Evolutionary conservation across 2,797 vertebrate species (phyloP).

Genomic region (Ceryle rudis): DNA sequence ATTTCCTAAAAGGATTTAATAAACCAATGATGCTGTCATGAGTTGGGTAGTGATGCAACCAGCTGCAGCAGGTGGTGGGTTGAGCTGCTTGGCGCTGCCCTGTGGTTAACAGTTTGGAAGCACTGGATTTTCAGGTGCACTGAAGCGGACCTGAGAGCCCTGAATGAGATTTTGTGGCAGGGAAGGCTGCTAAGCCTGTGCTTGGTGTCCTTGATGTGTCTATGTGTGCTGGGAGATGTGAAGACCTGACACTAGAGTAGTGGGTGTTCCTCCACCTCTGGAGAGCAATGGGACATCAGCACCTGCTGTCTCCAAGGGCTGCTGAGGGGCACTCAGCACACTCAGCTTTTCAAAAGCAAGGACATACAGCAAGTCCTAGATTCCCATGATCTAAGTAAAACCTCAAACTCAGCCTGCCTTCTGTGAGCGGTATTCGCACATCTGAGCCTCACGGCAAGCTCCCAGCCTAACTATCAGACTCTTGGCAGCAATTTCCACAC

Average conservation of each 20-base stretch:
- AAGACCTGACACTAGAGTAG: rapidly evolving
- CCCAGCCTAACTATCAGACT: constrained; percentile 48
- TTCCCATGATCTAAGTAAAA: constrained; percentile 28
- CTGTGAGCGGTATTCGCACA: background rate
- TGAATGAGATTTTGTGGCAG: background rate
- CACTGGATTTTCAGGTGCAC: rapidly evolving
- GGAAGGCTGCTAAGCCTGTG: background rate
- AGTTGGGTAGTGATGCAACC: background rate
- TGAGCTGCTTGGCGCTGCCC: rapidly evolving
- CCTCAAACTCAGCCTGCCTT: background rate
- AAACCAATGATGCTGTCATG: rapidly evolving
- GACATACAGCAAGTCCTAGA: background rate
- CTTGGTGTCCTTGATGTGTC: background rate
- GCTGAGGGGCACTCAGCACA: background rate
- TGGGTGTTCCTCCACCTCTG: background rate
- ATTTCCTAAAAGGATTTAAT: background rate
- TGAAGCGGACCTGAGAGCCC: background rate
- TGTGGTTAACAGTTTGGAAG: background rate
- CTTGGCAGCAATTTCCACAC: constrained; percentile 61
- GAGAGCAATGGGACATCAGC: background rate
- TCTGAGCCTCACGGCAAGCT: constrained; percentile 51
- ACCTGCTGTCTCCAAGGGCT: background rate
- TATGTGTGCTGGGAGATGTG: rapidly evolving
- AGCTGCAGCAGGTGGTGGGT: rapidly evolving
- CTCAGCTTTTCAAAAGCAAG: background rate